phyloP scores from a whole-genome alignment of 2,888 invertebrate genomes.

The Coelopa pilipes region DNA sequence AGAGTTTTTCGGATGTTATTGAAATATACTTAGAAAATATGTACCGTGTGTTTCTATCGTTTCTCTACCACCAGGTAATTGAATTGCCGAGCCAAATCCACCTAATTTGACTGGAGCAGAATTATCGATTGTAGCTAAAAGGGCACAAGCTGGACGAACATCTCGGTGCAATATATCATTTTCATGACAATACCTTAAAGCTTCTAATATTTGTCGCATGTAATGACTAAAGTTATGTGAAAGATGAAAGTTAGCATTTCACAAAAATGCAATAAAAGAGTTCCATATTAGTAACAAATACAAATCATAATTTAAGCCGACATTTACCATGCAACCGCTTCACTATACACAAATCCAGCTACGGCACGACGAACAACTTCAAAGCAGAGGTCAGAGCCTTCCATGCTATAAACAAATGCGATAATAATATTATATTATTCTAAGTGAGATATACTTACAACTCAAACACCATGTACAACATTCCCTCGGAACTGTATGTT shows the following conservation, averaged over 20 bases:
- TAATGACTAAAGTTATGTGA: constrained; percentile 80
- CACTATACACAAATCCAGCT: constrained; percentile 98
- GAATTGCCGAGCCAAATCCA: constrained; percentile 96
- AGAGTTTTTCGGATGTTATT: not conserved
- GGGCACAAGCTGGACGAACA: constrained; percentile 95
- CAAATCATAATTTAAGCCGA: too few species aligned
- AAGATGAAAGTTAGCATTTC: too few species aligned
- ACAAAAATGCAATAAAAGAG: not conserved
- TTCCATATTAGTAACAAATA: not conserved
- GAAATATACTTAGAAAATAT: constrained; percentile 41
- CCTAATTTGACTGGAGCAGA: constrained; percentile 98
- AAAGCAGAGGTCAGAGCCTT: constrained; percentile 97
- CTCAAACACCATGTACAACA: constrained; percentile 99
- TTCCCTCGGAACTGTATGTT: constrained; percentile 98
- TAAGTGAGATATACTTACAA: constrained; percentile 79
- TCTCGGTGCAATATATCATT: constrained; percentile 98
- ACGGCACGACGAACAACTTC: constrained; percentile 96
- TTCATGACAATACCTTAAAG: constrained; percentile 96
- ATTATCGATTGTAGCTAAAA: constrained; percentile 95
- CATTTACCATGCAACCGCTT: constrained; percentile 94
- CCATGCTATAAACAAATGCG: constrained; percentile 80
- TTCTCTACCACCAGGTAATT: constrained; percentile 82
- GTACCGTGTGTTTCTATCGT: constrained; percentile 72
- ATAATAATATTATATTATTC: constrained; percentile 32
- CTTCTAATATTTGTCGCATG: constrained; percentile 97